Conservation (phyloP, 2,113 vertebrate species). For the Heptranchias perlo region DNA sequence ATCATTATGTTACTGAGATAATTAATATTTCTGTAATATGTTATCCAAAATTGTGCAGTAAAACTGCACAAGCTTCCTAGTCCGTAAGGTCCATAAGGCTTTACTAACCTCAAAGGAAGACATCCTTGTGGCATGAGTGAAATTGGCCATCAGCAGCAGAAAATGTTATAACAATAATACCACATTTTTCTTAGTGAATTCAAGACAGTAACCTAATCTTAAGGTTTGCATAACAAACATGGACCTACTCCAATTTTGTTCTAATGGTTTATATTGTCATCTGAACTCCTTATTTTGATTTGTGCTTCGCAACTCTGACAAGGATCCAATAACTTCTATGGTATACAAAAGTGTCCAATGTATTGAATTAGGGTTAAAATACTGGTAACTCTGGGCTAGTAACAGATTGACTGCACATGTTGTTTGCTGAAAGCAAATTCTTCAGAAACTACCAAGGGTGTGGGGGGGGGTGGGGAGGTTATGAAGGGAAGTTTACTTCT, state of each 20-base stretch:
- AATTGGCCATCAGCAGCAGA: neutral
- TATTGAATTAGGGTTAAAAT: neutral
- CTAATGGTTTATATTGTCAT: neutral
- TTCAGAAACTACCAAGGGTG: neutral
- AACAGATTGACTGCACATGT: neutral
- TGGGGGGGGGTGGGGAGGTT: no score
- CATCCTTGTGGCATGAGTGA: neutral
- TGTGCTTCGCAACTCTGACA: neutral
- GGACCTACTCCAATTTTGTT: neutral
- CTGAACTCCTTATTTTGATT: neutral
- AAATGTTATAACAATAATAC: neutral
- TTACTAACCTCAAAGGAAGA: neutral
- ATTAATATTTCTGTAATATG: neutral
- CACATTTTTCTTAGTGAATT: neutral
- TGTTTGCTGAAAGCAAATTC: neutral
- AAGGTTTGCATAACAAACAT: neutral
- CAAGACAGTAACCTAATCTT: neutral
- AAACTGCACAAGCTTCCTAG: neutral
- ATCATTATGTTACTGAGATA: neutral
- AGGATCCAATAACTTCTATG: neutral
- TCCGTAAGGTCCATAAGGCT: neutral
- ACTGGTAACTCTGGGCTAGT: neutral
- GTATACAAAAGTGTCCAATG: neutral
- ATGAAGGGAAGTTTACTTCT: no score
- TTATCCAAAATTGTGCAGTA: neutral